These are phyloP conservation scores for Melanaphis sacchari DNA, from an alignment of 1,140 invertebrate genomes.

Conservation along the genomic window DNA sequence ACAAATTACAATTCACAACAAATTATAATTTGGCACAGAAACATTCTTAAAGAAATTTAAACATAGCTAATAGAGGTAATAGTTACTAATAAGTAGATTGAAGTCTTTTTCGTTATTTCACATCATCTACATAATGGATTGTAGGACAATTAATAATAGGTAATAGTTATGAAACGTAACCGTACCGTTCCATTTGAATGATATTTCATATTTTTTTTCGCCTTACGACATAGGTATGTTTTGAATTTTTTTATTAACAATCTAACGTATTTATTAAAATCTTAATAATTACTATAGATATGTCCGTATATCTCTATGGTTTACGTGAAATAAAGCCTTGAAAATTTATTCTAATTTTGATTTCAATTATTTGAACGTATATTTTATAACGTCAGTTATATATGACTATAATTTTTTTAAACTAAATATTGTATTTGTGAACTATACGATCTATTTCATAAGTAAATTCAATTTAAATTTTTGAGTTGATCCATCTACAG, in stretches of 20 bases:
- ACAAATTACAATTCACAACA: neutral
- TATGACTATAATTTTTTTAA: no score
- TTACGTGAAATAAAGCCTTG: neutral
- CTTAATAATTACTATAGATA: neutral
- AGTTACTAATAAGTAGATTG: neutral
- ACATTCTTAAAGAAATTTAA: neutral
- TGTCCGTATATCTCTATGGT: neutral
- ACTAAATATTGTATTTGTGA: neutral
- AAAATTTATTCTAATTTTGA: neutral
- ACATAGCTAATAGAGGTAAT: neutral
- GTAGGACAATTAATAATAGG: constrained; percentile 12
- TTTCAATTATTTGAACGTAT: neutral
- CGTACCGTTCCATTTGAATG: neutral
- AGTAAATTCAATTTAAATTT: neutral
- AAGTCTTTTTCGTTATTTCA: neutral
- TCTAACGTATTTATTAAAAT: neutral
- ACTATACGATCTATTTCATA: neutral
- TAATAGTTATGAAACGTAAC: neutral
- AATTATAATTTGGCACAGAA: neutral
- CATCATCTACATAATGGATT: neutral
- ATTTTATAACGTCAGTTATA: no score
- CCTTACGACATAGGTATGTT: neutral
- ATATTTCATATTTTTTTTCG: neutral
- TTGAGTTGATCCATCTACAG: neutral
- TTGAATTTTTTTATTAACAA: neutral